Percentiles rank a stretch among this genome's conserved stretches.
Conservation (phyloP, 92 coral and sea anemone genomes). For the Desmophyllum pertusum region DNA sequence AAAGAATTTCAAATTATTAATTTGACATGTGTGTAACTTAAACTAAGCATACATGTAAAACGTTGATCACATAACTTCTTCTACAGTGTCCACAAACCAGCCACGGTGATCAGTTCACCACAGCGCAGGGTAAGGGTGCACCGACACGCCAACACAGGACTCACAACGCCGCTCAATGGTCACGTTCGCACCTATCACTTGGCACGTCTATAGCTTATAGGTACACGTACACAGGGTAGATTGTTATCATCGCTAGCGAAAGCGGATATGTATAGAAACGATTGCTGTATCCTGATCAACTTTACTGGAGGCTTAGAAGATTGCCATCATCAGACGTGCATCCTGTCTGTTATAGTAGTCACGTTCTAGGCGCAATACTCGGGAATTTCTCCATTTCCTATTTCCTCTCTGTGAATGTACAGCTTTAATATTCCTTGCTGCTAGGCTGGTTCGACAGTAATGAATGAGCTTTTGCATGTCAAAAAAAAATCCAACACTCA, state of each 20-base stretch:
- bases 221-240: neutral
- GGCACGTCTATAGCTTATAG: neutral
- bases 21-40: too few relatives aligned
- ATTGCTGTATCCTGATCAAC: neutral
- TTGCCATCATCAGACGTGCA: neutral
- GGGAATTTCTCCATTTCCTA: neutral
- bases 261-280: neutral
- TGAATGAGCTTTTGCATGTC: neutral
- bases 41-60: too few relatives aligned
- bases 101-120: too few relatives aligned
- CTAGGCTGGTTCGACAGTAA: neutral
- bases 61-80: too few relatives aligned
- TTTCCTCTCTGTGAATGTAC: neutral
- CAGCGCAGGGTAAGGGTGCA: neutral
- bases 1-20: too few relatives aligned
- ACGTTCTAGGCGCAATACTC: too few relatives aligned
- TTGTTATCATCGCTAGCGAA: neutral
- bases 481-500: neutral
- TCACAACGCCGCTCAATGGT: neutral
- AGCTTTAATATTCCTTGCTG: neutral
- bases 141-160: neutral
- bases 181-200: conserved; percentile 8
- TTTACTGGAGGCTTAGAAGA: neutral
- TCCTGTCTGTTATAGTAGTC: neutral
- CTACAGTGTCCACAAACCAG: too few relatives aligned